Base-by-base conservation (phyloP, 2,797 vertebrate species). In the Cichlasoma orientale region DNA sequence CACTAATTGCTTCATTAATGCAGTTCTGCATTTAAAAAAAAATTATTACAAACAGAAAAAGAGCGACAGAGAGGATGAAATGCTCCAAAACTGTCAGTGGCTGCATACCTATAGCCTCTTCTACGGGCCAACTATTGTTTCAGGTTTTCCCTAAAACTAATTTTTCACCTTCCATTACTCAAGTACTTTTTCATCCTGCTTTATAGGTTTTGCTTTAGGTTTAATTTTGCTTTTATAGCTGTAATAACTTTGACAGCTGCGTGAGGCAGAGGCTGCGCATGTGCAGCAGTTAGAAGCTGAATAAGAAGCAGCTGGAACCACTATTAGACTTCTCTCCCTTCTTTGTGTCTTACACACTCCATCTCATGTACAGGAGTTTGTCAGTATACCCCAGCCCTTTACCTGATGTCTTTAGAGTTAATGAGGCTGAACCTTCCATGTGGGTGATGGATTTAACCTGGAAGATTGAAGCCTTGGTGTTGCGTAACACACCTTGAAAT, bases 251-350 rank as follows among this genome's bases (percentile, higher is more conserved):
- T 91, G 85, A 83, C 90, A 89, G 90, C 88, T 92, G 85, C 90
- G 80, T 90, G 90, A 87, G 88, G 85, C 82, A 78, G 92, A 82
- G 83, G 74, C 70, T 78, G 72, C 86, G 88, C 79, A 66, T 91
- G 91, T 88, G 82, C 77, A 47, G 83, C 16, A 21, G 79, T 82
- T 73, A 79, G 78, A 78, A 82, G 85, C 73, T 75, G 84, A 89
- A 92, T 89, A 76, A 82, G 86, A 91, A 93, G 84, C 91, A 95
- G 92, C 92, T 94, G 93, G 77, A 72, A 78, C 70, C 80, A 52
- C 74, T 81, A 83, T 86, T 75, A 76, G 74, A 36, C 58, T 44
- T 44, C 44, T 70, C 83, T 81, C 79, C 72, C 77, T 76, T 63
- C 81, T 82, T 80, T 82, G 84, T 86, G 75, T 83, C 61, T 10